Evolutionary conservation across 2,113 vertebrate species (phyloP), one percentile per base, ranked within the genome.

Genomic region (Mionectes macconnelli): DNA sequence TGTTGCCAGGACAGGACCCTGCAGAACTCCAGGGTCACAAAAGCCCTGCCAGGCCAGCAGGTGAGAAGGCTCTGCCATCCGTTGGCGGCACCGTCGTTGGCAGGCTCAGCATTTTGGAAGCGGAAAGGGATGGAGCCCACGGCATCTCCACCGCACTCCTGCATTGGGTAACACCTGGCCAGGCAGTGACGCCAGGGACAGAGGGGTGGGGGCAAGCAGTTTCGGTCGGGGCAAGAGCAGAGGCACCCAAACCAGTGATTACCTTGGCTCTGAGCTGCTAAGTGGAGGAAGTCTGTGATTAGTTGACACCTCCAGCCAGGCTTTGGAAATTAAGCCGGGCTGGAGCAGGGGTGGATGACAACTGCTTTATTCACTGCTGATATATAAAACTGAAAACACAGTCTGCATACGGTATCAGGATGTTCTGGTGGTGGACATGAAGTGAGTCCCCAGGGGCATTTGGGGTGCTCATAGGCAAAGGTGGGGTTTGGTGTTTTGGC

Each of bases 261-360:
- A 94, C 84, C 83, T 81, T 84, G 33, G 3, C 90, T 53, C 81
- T 93, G 94, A 93, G 89, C 94, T 96, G 96, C 89, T 96, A 96
- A 97, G 95, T 93, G 94, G 94, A 96, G 95, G 96, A 97, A 95
- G 84, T 96, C 86, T 94, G 93, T 95, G 95, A 96, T 96, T 96
- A 96, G 88, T 90, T 92, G 90, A 95, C 96, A 97, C 90, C 89
- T 96, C 83, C 88, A 94, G 80, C 88, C 63, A 49, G 90, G 87
- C 94, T 93, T 88, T 93, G 85, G 95, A 86, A 96, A 95, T 83
- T 73, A 90, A 91, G 69, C 75, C 2, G 17, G 23, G 75, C 90
- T 86, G 92, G 85, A 93, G 76, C 73, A 92, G 44, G n/a, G 53
- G 49, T 5, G 69, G 93, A 92, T 97, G 95, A 95, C 96, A 92